Evolutionary conservation across 1,140 invertebrate genomes (phyloP), one percentile per base, ranked within the genome.

Genomic region (Glossosoma conforme): DNA sequence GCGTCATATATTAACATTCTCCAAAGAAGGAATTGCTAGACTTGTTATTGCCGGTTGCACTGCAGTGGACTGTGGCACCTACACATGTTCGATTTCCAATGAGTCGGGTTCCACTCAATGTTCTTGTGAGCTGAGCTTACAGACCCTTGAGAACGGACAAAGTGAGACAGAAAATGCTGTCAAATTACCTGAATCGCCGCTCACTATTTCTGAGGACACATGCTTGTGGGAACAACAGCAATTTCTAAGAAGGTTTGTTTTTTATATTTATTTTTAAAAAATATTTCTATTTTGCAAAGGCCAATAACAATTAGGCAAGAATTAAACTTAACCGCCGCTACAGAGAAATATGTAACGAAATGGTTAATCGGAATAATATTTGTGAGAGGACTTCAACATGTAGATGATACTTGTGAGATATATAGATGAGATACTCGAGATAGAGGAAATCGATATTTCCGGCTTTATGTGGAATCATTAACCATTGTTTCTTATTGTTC

Each of bases 81-180:
- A 84, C 63, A 71, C 75, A 14, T 83, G 81, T 60, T 76, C 74
- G 3, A 62, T 83, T 3, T 76, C 77, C 24, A 79, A 81, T 56
- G 80, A 82, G 22, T 69, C 74, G 30, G 82, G 81, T n/a, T 76
- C 77, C 5, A 70, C 72, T 9, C 74, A 77, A 59, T 79, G 73
- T 46, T 76, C 76, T 3, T 84, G 15, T 74, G 79, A 21, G 63
- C 67, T 21, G 37, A 52, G 11, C 56, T 61, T 47, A 63, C 60
- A 47, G 58, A 61, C 44, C 43, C 9, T 13, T 21, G 38, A 64
- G n/a, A 58, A 65, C 6, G 61, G 65, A 53, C 30, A 65, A 3
- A 65, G 74, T 0, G 68, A 49, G 33, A 5, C 25, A 78, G 1
- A 72, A 70, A 2, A 48, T 77, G n/a, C 72, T 72, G 0, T 15